Percentiles rank a stretch among this genome's conserved stretches.
These are phyloP conservation scores for Aphyosemion australe DNA, from an alignment of 2,113 vertebrate genomes.

Conservation along the genomic window DNA sequence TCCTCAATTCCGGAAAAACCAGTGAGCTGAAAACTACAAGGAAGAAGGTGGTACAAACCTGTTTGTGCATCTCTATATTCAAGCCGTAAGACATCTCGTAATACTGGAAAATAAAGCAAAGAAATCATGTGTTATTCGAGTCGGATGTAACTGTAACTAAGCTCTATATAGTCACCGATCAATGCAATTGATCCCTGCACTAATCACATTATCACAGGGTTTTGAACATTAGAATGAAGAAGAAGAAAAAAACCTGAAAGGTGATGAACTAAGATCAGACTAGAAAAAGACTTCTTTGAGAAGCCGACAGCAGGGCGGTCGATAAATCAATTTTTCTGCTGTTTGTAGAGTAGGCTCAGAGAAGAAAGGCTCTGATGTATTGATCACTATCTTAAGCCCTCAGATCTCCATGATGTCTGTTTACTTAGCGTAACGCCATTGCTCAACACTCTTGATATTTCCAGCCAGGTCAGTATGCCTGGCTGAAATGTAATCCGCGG, in stretches of 20 bases:
- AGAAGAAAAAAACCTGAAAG: conserved; percentile 10
- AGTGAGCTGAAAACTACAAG: conserved; percentile 32
- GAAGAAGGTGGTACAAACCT: conserved; percentile 74
- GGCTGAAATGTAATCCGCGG: conserved; percentile 73
- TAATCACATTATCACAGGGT: conserved; percentile 25
- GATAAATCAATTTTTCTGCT: conserved; percentile 51
- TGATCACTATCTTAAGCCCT: conserved; percentile 61
- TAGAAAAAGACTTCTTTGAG: conserved; percentile 31
- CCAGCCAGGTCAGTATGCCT: conserved; percentile 71
- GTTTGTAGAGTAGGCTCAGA: conserved; percentile 37
- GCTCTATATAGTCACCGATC: conserved; percentile 5
- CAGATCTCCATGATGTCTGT: conserved; percentile 66
- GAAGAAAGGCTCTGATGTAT: conserved; percentile 57
- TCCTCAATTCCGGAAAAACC: conserved; percentile 34
- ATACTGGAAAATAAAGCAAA: conserved; percentile 82
- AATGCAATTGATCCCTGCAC: conserved; percentile 13
- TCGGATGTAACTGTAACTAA: conserved; percentile 1
- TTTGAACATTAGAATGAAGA: conserved; percentile 8
- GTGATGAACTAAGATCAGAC: conserved; percentile 29
- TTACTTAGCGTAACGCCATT: conserved; percentile 68
- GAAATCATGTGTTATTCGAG: neutral
- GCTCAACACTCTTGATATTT: conserved; percentile 73
- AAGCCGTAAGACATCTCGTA: conserved; percentile 98
- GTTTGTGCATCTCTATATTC: conserved; percentile 99
- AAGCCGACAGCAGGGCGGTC: conserved; percentile 37